phyloP scores from a whole-genome alignment of 1,140 invertebrate species.

The Dendrolimus punctatus region DNA sequence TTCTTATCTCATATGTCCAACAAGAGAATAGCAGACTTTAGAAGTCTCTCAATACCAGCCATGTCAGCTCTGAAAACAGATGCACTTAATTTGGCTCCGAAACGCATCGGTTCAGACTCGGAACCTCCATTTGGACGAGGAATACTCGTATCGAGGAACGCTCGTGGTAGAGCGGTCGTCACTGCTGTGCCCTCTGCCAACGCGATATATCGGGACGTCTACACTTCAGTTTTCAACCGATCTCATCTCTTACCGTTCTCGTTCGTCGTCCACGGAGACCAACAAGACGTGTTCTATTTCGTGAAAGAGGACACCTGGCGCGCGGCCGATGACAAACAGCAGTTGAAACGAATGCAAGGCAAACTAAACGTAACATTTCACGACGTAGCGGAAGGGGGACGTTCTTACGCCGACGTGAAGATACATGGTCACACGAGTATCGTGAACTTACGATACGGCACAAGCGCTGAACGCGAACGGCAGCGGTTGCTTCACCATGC shows the following conservation, averaged over 20 bases:
- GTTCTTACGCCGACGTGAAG: slow-evolving; percentile 85
- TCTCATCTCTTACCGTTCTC: slow-evolving; percentile 91
- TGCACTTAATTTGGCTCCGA: slow-evolving; percentile 79
- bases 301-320: slow-evolving; percentile 93
- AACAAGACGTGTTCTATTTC: slow-evolving; percentile 96
- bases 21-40: slow-evolving; percentile 81
- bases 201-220: slow-evolving; percentile 91
- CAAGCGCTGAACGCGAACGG: slow-evolving; percentile 89
- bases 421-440: slow-evolving; percentile 88
- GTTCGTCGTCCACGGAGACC: slow-evolving; percentile 89
- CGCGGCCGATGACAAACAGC: slow-evolving; percentile 89
- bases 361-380: slow-evolving; percentile 96
- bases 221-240: slow-evolving; percentile 94
- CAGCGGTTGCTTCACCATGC: slow-evolving; percentile 91
- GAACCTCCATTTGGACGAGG: slow-evolving; percentile 93
- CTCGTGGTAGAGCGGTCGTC: slow-evolving; percentile 85
- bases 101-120: slow-evolving; percentile 81
- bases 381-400: slow-evolving; percentile 82
- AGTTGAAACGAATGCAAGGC: slow-evolving; percentile 89
- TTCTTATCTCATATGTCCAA: slow-evolving; percentile 85
- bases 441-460: slow-evolving; percentile 90
- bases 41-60: slow-evolving; percentile 80
- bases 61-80: slow-evolving; percentile 83
- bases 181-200: slow-evolving; percentile 90
- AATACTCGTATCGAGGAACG: slow-evolving; percentile 87